These are phyloP conservation scores for Aethes cnicana DNA, from an alignment of 2,888 invertebrate species.

Conservation along the genomic window DNA sequence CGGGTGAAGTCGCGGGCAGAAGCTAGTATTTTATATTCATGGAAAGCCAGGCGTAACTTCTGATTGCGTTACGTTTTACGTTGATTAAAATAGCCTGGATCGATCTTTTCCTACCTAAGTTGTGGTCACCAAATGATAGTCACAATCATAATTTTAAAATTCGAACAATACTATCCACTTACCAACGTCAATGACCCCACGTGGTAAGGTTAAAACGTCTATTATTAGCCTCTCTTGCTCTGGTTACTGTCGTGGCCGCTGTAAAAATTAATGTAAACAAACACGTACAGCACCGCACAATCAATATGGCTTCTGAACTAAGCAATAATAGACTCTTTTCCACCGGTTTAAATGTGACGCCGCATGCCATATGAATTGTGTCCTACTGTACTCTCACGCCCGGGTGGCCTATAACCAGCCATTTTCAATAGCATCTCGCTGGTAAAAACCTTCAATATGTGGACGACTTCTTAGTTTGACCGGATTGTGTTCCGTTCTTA, in stretches of 20 bases:
- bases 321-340: too few species aligned
- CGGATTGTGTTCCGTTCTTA: constrained; percentile 34
- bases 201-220: constrained; percentile 70
- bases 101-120: background rate
- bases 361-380: too few species aligned
- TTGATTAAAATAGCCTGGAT: too few species aligned
- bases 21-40: too few species aligned
- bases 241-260: constrained; percentile 79
- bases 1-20: too few species aligned
- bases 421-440: constrained; percentile 29
- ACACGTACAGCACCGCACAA: too few species aligned
- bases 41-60: too few species aligned
- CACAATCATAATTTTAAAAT: background rate
- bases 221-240: constrained; percentile 72
- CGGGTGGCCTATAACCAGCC: constrained; percentile 67
- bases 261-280: constrained; percentile 80
- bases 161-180: constrained; percentile 23
- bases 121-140: background rate
- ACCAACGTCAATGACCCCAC: constrained; percentile 72
- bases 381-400: constrained; percentile 73
- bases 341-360: too few species aligned
- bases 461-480: constrained; percentile 40
- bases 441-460: constrained; percentile 31
- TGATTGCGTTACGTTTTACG: background rate
- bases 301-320: too few species aligned